Conservation (phyloP, 1,140 invertebrate species). For the Venustaconcha ellipsiformis region DNA sequence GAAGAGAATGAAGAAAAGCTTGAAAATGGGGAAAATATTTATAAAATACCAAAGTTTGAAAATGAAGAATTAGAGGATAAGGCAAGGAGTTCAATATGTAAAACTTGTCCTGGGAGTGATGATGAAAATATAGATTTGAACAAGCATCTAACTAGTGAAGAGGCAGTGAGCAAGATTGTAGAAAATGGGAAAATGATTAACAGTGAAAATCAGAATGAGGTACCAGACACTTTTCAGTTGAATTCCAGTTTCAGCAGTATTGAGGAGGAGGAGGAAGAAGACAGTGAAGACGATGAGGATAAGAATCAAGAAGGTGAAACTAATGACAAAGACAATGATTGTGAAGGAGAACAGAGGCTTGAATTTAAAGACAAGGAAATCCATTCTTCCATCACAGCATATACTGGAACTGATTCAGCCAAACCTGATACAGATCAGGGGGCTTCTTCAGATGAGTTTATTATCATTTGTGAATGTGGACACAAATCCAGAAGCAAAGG, state of each 20-base stretch:
- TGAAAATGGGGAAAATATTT: constrained; percentile 7
- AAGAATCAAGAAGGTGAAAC: neutral
- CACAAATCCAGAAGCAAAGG: constrained; percentile 30
- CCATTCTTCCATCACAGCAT: constrained; percentile 14
- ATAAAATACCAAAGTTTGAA: constrained; percentile 13
- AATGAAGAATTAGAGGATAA: constrained; percentile 14
- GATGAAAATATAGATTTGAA: constrained; percentile 7
- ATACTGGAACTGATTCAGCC: too few relatives aligned
- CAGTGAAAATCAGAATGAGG: constrained; percentile 8
- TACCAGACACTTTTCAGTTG: constrained; percentile 23
- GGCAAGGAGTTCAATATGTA: neutral
- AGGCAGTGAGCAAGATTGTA: neutral
- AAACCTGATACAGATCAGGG: neutral
- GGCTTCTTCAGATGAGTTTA: constrained; percentile 7
- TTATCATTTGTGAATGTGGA: constrained; percentile 31
- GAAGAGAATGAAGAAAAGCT: constrained; percentile 15
- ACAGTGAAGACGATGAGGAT: constrained; percentile 5
- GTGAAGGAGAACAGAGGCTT: constrained; percentile 20
- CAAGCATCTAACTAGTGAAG: constrained; percentile 10
- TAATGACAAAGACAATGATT: constrained; percentile 3
- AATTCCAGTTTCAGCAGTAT: constrained; percentile 31
- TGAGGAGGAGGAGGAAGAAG: constrained; percentile 9
- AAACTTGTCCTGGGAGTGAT: neutral
- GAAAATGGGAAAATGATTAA: constrained; percentile 1
- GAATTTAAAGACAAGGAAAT: constrained; percentile 12